Evolutionary conservation across 2,797 vertebrate species (phyloP).

Genomic region (Diplodus puntazzo): DNA sequence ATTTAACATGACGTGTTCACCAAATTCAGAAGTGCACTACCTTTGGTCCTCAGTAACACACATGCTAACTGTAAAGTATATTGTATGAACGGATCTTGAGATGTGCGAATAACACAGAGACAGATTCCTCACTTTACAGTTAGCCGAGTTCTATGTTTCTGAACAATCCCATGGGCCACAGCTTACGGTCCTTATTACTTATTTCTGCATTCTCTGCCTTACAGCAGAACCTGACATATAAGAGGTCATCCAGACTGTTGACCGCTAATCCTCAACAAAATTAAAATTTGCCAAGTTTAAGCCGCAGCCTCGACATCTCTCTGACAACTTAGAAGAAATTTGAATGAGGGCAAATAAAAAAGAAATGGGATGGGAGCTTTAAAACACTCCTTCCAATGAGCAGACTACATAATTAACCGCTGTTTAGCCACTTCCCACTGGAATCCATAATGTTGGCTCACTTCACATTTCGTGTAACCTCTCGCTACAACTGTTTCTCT

Average conservation of each 20-base stretch:
- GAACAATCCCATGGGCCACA: too few species aligned
- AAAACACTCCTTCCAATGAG: slow-evolving; percentile 45
- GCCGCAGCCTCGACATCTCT: slow-evolving; percentile 17
- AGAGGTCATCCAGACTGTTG: slow-evolving; percentile 11
- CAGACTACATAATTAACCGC: slow-evolving; percentile 46
- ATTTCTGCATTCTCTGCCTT: neutral
- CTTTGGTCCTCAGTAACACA: too few species aligned
- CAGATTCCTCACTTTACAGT: too few species aligned
- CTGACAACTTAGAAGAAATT: slow-evolving; percentile 29
- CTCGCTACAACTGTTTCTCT: slow-evolving; percentile 35
- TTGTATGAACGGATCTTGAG: too few species aligned
- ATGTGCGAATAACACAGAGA: too few species aligned
- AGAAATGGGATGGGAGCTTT: slow-evolving; percentile 32
- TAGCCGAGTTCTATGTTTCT: too few species aligned
- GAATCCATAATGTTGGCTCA: slow-evolving; percentile 33
- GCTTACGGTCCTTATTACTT: too few species aligned
- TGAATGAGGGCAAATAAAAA: slow-evolving; percentile 37
- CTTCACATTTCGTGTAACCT: slow-evolving; percentile 43
- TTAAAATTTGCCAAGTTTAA: slow-evolving; percentile 19
- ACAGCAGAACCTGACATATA: neutral
- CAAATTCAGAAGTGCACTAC: too few species aligned
- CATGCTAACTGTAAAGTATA: too few species aligned
- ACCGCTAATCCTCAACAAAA: slow-evolving; percentile 20
- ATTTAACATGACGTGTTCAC: too few species aligned
- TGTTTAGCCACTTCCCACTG: slow-evolving; percentile 49